Evolutionary conservation across 2,888 invertebrate species (phyloP), one percentile per base, ranked within the genome.

Genomic region (Sabatieria punctata): DNA sequence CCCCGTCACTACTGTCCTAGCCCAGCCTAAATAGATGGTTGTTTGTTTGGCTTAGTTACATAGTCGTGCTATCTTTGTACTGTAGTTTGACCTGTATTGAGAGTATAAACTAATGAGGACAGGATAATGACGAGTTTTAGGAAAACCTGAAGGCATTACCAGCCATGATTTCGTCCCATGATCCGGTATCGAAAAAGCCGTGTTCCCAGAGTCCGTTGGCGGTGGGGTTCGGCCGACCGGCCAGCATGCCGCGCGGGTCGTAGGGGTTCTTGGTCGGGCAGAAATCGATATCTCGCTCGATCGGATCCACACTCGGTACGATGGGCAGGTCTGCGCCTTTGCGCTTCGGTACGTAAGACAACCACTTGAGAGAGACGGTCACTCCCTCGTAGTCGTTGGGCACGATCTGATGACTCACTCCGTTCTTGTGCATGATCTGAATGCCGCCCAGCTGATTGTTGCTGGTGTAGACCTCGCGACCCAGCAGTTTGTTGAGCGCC

Each of bases 391-490:
- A 72, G 66, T 99, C 97, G 30, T 82, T 77, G 1, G 79, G 74
- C 39, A 85, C 89, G 1, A 86, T 85, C 43, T 83, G 82, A 67
- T 97, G 95, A 0, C 91, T 78, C 1, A 97, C 82, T 4, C 97
- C 97, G 65, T 99, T 99, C 67, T 91, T 85, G 73, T 85, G 82
- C 95, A 97, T 99, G 50, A 99, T 91, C 71, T 97, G 91, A 8
- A 85, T 77, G n/a, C 91, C 97, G 35, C 97, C 97, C 26, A 99
- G 73, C 70, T 99, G 97, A 69, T 88, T 91, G 72, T 97, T 97
- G 47, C 88, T 89, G 4, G 95, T 89, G 72, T 99, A 99, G 1
- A 99, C 95, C 58, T 89, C 84, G n/a, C 88, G 77, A 0, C 95
- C 95, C 21, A 95, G 72, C 42, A 95, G 74, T 73, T 73, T 60